Percentiles rank a stretch among this genome's conserved stretches.
Evolutionary conservation across 2,113 vertebrate genomes (phyloP).

Genomic region (Leucosticte australis): DNA sequence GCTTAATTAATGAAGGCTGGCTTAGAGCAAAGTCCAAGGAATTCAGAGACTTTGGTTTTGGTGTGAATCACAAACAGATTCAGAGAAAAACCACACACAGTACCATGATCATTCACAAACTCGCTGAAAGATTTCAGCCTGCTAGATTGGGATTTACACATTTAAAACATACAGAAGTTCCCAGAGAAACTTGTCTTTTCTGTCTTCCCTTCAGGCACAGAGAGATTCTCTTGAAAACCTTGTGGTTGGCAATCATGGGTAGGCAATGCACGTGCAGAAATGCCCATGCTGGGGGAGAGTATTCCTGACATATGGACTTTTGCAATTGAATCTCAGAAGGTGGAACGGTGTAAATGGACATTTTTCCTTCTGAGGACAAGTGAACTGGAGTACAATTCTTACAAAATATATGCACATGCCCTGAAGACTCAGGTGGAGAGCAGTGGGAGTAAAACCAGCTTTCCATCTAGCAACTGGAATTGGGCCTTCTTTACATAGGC

Average conservation of each 20-base stretch:
- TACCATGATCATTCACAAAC: neutral
- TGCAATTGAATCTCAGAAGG: neutral
- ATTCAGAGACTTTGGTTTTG: neutral
- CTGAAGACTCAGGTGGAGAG: neutral
- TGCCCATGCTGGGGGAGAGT: rapidly evolving
- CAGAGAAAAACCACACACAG: neutral
- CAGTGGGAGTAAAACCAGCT: neutral
- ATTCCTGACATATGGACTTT: neutral
- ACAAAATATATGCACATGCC: neutral
- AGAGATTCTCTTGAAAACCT: neutral
- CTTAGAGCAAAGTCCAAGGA: neutral
- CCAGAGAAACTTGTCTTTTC: neutral
- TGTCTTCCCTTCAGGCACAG: neutral
- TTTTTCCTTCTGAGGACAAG: neutral
- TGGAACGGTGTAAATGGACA: neutral
- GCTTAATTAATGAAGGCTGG: neutral
- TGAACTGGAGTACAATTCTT: neutral
- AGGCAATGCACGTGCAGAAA: neutral
- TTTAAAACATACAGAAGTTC: neutral
- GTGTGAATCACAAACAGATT: neutral
- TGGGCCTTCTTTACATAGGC: neutral
- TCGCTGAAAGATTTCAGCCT: neutral
- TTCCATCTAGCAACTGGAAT: neutral
- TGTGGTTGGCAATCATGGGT: rapidly evolving
- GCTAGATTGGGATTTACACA: neutral